Evolutionary conservation across 2,888 invertebrate species (phyloP).

Genomic region (Opisthograptis luteolata): DNA sequence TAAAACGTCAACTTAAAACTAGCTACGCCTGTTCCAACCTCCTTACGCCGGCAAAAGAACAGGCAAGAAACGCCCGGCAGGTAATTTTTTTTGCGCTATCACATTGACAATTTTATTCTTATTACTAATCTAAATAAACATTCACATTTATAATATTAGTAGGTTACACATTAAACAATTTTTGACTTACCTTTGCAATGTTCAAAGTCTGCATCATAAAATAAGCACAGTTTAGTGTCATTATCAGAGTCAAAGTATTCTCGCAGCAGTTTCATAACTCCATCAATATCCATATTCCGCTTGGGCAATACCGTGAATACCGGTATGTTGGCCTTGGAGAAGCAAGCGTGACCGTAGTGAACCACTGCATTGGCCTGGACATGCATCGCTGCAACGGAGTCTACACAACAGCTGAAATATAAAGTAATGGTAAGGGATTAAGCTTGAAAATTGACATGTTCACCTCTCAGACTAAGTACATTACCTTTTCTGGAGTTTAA

Average conservation of each 20-base stretch:
- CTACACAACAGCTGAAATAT: slow-evolving; percentile 92
- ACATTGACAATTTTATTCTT: too few species aligned
- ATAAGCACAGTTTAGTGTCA: slow-evolving; percentile 76
- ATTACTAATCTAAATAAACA: too few species aligned
- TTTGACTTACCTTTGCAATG: slow-evolving; percentile 81
- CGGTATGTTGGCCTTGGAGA: slow-evolving; percentile 90
- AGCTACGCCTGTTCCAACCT: too few species aligned
- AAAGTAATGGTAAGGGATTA: background rate
- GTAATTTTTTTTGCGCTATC: too few species aligned
- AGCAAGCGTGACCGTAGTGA: slow-evolving; percentile 96
- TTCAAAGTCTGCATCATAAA: slow-evolving; percentile 88
- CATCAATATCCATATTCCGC: slow-evolving; percentile 78
- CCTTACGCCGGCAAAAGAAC: too few species aligned
- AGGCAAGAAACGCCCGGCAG: too few species aligned
- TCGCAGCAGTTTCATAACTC: slow-evolving; percentile 43
- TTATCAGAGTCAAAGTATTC: slow-evolving; percentile 56
- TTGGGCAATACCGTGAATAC: slow-evolving; percentile 90
- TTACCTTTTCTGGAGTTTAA: too few species aligned
- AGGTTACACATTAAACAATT: slow-evolving; percentile 1
- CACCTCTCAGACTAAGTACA: background rate
- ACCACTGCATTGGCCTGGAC: slow-evolving; percentile 93
- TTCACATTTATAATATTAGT: too few species aligned
- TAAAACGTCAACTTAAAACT: too few species aligned
- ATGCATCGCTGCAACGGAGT: slow-evolving; percentile 95
- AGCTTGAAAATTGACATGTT: too few species aligned